Conservation (phyloP, 2,888 invertebrate genomes). For the Harpalus rubripes region DNA sequence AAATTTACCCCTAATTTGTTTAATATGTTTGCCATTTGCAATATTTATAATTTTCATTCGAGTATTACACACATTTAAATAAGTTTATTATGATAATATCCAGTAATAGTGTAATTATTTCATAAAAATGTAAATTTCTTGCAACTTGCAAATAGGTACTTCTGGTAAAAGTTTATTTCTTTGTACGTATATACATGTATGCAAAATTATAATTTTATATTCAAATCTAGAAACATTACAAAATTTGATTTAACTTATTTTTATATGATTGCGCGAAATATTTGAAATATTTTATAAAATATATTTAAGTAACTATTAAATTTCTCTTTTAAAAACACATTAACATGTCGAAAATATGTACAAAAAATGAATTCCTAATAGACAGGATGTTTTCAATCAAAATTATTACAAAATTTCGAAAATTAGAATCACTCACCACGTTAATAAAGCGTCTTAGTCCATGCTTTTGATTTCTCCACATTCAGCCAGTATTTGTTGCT, state of each 20-base stretch:
- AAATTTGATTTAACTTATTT: neutral
- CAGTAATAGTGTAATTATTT: neutral
- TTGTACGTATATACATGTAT: too few species aligned
- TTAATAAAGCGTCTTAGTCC: constrained; percentile 51
- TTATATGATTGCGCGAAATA: neutral
- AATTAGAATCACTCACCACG: constrained; percentile 55
- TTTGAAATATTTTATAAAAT: constrained; percentile 26
- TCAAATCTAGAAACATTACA: neutral
- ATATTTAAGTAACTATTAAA: constrained; percentile 16
- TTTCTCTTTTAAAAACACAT: constrained; percentile 38
- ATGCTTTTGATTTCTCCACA: constrained; percentile 51
- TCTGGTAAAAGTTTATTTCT: constrained; percentile 33
- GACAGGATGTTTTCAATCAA: constrained; percentile 48
- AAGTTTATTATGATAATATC: neutral
- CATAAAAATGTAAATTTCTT: constrained; percentile 4
- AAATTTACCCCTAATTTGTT: too few species aligned
- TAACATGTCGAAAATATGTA: constrained; percentile 32
- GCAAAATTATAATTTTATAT: constrained; percentile 23
- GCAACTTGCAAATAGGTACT: too few species aligned
- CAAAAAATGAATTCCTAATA: constrained; percentile 39
- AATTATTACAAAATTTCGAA: constrained; percentile 58
- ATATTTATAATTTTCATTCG: neutral
- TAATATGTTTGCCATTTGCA: too few species aligned
- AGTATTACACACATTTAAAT: neutral
- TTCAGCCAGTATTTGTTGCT: constrained; percentile 23